phyloP scores from a whole-genome alignment of 2,888 invertebrate genomes.

The Eledona agricola region DNA sequence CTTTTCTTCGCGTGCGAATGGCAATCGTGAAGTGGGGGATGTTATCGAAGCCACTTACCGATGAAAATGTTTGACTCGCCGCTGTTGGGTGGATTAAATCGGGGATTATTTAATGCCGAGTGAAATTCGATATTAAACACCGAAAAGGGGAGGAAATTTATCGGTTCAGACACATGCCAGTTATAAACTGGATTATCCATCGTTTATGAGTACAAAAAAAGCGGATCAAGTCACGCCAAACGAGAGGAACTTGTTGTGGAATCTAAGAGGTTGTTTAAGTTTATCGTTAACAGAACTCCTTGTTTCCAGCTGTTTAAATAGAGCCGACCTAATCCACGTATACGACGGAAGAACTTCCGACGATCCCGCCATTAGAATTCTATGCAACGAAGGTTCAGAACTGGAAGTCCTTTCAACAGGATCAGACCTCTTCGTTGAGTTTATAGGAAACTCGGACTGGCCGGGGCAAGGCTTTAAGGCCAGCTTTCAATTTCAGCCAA shows the following conservation, averaged over 20 bases:
- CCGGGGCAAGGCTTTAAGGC: conserved; percentile 84
- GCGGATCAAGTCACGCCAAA: neutral
- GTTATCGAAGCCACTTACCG: neutral
- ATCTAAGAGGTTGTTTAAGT: conserved; percentile 6
- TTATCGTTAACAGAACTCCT: conserved; percentile 34
- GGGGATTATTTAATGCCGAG: conserved; percentile 12
- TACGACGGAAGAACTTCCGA: conserved; percentile 81
- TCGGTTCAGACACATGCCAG: too few species aligned
- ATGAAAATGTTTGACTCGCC: too few species aligned
- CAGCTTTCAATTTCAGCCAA: conserved; percentile 75
- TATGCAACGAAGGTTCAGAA: conserved; percentile 82
- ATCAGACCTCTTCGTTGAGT: conserved; percentile 81
- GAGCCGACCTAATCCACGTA: conserved; percentile 85
- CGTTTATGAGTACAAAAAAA: too few species aligned
- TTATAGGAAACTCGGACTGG: conserved; percentile 82
- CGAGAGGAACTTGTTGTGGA: conserved; percentile 2
- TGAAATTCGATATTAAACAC: too few species aligned
- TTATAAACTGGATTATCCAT: too few species aligned
- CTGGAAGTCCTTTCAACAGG: conserved; percentile 86
- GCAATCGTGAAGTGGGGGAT: conserved; percentile 1
- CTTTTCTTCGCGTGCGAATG: conserved; percentile 20
- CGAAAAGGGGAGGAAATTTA: too few species aligned
- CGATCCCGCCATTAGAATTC: conserved; percentile 80
- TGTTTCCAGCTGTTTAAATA: conserved; percentile 78
- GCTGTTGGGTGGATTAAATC: conserved; percentile 12